These are phyloP conservation scores for Microdon myrmicae DNA, from an alignment of 2,888 invertebrate species.

Conservation along the genomic window DNA sequence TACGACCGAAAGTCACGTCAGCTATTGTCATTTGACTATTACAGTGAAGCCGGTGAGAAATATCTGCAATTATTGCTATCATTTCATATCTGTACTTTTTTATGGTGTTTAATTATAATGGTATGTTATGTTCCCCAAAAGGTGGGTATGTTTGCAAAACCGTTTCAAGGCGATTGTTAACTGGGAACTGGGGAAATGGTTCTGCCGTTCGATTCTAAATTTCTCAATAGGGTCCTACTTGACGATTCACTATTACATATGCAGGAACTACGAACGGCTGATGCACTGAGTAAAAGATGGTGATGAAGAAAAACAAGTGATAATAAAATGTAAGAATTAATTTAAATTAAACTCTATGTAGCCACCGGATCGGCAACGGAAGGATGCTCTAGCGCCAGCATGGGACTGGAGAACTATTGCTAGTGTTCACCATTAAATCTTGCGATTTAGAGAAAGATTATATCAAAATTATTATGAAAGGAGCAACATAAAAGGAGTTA, in stretches of 20 bases:
- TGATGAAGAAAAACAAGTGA: slow-evolving; percentile 14
- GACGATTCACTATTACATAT: no score
- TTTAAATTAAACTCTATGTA: slow-evolving; percentile 36
- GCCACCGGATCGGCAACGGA: background rate
- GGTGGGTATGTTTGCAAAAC: no score
- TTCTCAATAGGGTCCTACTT: no score
- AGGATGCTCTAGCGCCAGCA: slow-evolving; percentile 2
- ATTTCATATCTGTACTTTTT: no score
- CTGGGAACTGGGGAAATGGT: no score
- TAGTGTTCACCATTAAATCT: slow-evolving; percentile 38
- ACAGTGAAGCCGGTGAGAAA: no score
- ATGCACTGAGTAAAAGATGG: no score
- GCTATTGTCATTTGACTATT: slow-evolving; percentile 49
- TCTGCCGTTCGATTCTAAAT: no score
- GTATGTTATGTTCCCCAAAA: no score
- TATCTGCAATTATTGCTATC: slow-evolving; percentile 20
- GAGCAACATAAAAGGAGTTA: slow-evolving; percentile 11
- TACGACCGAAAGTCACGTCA: slow-evolving; percentile 49
- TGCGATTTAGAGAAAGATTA: slow-evolving; percentile 39
- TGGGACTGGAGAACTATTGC: slow-evolving; percentile 8
- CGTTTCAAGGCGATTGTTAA: no score
- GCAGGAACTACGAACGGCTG: no score
- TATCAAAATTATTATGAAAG: slow-evolving; percentile 38
- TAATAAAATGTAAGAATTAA: slow-evolving; percentile 31
- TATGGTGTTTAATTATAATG: no score